phyloP scores from a whole-genome alignment of 2,797 vertebrate genomes.

The Clamator glandarius region DNA sequence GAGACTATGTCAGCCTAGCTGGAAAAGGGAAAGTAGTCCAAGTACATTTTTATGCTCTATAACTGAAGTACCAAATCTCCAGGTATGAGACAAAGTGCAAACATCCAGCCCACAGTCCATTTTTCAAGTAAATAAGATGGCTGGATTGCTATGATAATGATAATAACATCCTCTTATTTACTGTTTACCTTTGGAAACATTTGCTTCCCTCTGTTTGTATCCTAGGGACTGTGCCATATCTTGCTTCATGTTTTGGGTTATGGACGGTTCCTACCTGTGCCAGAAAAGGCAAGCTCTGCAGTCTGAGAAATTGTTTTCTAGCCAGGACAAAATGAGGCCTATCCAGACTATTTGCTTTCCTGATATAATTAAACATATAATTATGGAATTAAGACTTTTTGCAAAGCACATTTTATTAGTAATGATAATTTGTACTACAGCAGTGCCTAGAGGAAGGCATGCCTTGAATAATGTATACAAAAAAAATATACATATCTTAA shows the following conservation, averaged over 20 bases:
- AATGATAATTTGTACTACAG: conserved; percentile 63
- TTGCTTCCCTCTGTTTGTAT: neutral
- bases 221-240: neutral
- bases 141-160: neutral
- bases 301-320: neutral
- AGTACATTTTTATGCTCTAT: neutral
- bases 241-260: neutral
- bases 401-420: conserved; percentile 46
- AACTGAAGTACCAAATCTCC: neutral
- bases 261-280: neutral
- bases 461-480: neutral
- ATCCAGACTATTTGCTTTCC: conserved; percentile 21
- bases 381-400: conserved; percentile 57
- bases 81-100: neutral
- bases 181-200: neutral
- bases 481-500: neutral
- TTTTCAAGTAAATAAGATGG: neutral
- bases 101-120: neutral
- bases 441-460: conserved; percentile 52
- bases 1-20: neutral
- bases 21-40: neutral
- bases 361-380: conserved; percentile 55
- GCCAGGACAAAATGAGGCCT: neutral
- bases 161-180: neutral
- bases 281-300: neutral